Evolutionary conservation across 2,113 vertebrate genomes (phyloP).

Genomic region (Megaceryle torquata): DNA sequence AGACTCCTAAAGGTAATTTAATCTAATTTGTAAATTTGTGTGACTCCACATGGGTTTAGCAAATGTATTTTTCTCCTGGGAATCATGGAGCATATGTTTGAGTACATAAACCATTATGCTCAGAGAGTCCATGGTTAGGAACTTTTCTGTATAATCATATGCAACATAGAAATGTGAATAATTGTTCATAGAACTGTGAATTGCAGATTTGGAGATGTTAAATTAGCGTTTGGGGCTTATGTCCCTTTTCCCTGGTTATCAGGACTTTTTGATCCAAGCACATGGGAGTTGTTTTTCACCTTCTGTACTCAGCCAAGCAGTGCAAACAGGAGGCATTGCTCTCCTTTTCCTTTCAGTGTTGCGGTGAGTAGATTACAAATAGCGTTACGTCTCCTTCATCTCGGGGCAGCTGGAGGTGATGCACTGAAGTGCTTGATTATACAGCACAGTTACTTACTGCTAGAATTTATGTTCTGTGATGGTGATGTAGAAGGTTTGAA

Average conservation of each 20-base stretch:
- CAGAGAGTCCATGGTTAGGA: not conserved
- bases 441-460: not conserved
- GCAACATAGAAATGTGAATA: not conserved
- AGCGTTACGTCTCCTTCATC: not conserved
- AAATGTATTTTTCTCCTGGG: not conserved
- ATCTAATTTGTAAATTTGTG: not conserved
- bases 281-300: not conserved
- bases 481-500: not conserved
- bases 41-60: not conserved
- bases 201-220: not conserved
- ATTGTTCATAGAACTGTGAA: not conserved
- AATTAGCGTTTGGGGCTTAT: not conserved
- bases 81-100: not conserved
- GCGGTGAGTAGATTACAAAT: not conserved
- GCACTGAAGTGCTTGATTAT: not conserved
- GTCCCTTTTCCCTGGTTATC: not conserved
- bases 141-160: not conserved
- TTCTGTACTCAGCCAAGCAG: not conserved
- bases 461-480: not conserved
- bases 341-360: not conserved
- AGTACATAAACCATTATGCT: not conserved
- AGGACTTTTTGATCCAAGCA: not conserved
- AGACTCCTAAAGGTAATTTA: constrained; percentile 92
- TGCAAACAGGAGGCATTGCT: not conserved
- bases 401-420: not conserved